phyloP scores from a whole-genome alignment of 64 coral and sea anemone species.

The Porites lutea region DNA sequence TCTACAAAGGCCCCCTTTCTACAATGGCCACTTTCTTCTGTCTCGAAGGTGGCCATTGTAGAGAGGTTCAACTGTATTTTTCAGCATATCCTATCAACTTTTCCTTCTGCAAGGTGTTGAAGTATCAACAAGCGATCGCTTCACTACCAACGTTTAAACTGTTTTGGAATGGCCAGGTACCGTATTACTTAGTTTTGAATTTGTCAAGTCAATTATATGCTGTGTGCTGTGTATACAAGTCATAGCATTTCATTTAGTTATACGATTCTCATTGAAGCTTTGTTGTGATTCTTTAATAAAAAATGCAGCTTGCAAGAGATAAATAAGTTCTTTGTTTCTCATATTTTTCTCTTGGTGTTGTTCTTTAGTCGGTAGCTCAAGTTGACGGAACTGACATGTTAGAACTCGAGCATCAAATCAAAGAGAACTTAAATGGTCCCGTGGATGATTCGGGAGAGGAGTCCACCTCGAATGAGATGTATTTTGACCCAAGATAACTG shows the following conservation, averaged over 20 bases:
- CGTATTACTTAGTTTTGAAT: neutral
- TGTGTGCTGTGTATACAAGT: neutral
- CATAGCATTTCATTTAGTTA: neutral
- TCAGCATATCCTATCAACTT: neutral
- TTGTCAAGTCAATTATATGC: no score
- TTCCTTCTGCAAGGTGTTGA: constrained; percentile 47
- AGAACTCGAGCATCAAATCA: constrained; percentile 24
- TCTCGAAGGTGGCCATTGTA: no score
- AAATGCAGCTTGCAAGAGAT: no score
- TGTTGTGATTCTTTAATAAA: no score
- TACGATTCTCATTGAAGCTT: no score
- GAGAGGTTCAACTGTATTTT: no score
- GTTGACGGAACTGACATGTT: constrained; percentile 27
- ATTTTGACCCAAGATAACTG: constrained; percentile 18
- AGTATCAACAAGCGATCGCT: constrained; percentile 46
- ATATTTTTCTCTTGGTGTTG: neutral
- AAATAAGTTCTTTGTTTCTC: neutral
- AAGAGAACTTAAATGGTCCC: constrained; percentile 15
- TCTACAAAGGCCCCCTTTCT: no score
- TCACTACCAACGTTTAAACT: constrained; percentile 61
- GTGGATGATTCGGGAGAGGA: neutral
- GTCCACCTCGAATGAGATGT: neutral
- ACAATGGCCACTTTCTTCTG: no score
- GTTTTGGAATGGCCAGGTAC: constrained; percentile 65
- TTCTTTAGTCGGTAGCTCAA: constrained; percentile 10